Base-by-base conservation (phyloP, 2,113 vertebrate genomes). In the Carassius auratus region DNA sequence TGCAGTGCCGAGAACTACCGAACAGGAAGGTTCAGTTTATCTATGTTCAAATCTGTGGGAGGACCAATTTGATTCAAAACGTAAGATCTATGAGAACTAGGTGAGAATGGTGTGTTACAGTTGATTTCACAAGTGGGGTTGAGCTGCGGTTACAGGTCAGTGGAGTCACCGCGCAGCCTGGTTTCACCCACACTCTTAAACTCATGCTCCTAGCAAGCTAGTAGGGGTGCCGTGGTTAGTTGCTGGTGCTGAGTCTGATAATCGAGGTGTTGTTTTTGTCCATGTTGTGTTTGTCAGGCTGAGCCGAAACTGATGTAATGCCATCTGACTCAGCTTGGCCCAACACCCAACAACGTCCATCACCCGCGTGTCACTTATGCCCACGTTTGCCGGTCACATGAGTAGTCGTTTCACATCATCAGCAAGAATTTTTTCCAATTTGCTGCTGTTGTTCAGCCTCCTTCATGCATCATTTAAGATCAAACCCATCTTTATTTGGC, bases 391-490 rank as follows among this genome's bases (percentile, higher is more conserved):
- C 90, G 92, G 93, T 94, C 91, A 94, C 88, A 89, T 90, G 90
- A 90, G 92, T 92, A 92, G 91, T 92, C 92, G 36, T 30, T 83
- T 48, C 89, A 89, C 87, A 90, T 90, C 90, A 89, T 84, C 90
- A 90, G 86, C 86, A 91, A 87, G 91, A 91, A 89, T 86, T 87
- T 86, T 30, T 91, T 89, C 57, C 85, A 90, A 90, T 91, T 91
- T 91, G 88, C 76, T 85, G 38, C 87, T 89, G 90, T 91, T 87
- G 87, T 89, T 88, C 88, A 88, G 90, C 91, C 89, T 89, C 86
- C 17, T 48, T 89, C 30, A 92, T 94, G 88, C 91, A 94, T 94
- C 90, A 95, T 94, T 93, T 89, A 93, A 86, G 75, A 91, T 85
- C 90, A 92, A 93, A 93, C 89, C 85, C 86, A 42, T 87, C 89